These are phyloP conservation scores for Melinopterus prodromus DNA, from an alignment of 2,888 invertebrate genomes.

Conservation along the genomic window DNA sequence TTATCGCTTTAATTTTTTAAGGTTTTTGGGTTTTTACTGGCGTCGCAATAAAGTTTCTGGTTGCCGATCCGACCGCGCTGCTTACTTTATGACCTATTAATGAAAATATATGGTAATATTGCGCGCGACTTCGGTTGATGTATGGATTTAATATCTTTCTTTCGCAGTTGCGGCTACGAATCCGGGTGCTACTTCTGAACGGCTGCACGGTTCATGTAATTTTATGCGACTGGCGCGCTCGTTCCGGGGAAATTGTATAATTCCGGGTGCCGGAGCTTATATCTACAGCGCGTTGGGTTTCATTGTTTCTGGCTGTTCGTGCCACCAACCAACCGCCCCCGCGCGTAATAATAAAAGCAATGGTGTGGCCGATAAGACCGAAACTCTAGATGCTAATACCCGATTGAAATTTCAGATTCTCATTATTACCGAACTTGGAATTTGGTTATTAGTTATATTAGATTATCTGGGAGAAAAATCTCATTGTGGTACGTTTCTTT, in stretches of 20 bases:
- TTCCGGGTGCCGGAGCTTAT: not conserved
- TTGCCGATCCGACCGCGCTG: not conserved
- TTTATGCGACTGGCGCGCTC: not conserved
- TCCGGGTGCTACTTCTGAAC: not conserved
- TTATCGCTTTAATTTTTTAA: not conserved
- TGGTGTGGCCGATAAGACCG: not conserved
- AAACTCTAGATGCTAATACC: not conserved
- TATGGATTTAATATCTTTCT: constrained; percentile 4
- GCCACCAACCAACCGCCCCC: not conserved
- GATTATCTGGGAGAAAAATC: too few relatives aligned
- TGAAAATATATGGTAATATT: not conserved
- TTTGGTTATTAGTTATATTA: too few relatives aligned
- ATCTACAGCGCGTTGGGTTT: constrained; percentile 4
- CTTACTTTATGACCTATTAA: not conserved
- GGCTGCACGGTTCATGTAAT: constrained; percentile 4
- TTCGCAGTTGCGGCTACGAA: not conserved
- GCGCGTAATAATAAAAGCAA: not conserved
- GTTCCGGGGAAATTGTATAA: not conserved
- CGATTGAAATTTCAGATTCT: not conserved
- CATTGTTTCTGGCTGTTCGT: not conserved
- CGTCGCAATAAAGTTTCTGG: not conserved
- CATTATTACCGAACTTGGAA: not conserved
- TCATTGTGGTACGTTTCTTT: too few relatives aligned
- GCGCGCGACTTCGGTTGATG: not conserved
- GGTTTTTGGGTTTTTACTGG: not conserved